Conservation (phyloP, 2,113 vertebrate genomes). For the Lepus timidus region DNA sequence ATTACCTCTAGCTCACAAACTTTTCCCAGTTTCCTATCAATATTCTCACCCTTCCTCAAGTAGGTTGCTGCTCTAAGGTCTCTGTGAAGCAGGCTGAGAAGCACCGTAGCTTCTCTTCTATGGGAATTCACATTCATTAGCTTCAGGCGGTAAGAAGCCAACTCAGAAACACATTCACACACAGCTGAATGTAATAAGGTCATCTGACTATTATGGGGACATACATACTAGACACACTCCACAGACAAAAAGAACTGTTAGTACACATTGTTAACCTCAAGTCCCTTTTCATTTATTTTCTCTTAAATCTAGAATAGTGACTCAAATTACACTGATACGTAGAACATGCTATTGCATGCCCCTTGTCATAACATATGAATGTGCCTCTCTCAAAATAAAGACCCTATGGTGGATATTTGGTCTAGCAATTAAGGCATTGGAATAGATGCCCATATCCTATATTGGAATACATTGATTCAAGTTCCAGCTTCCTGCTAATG, state of each 20-base stretch:
- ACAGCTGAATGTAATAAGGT: not conserved
- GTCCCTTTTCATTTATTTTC: not conserved
- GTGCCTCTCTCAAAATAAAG: not conserved
- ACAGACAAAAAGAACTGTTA: not conserved
- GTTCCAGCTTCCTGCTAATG: too few relatives aligned
- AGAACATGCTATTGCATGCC: not conserved
- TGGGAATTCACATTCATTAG: not conserved
- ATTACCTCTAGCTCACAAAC: not conserved
- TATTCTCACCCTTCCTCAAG: not conserved
- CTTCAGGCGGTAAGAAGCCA: not conserved
- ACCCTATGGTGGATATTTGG: too few relatives aligned
- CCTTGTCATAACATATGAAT: not conserved
- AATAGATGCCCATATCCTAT: too few relatives aligned
- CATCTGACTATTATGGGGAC: not conserved
- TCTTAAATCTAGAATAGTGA: not conserved
- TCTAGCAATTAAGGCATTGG: too few relatives aligned
- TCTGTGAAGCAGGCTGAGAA: not conserved
- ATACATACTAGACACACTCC: not conserved
- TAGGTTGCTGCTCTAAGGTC: too few relatives aligned
- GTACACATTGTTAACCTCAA: not conserved
- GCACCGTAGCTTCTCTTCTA: not conserved
- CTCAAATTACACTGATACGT: not conserved
- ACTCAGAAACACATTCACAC: not conserved
- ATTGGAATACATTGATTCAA: too few relatives aligned
- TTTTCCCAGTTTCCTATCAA: not conserved